These are phyloP conservation scores for Aurelia sp. DNA, from an alignment of 30 jellyfish, hydroid and myxozoan species.

Conservation along the genomic window DNA sequence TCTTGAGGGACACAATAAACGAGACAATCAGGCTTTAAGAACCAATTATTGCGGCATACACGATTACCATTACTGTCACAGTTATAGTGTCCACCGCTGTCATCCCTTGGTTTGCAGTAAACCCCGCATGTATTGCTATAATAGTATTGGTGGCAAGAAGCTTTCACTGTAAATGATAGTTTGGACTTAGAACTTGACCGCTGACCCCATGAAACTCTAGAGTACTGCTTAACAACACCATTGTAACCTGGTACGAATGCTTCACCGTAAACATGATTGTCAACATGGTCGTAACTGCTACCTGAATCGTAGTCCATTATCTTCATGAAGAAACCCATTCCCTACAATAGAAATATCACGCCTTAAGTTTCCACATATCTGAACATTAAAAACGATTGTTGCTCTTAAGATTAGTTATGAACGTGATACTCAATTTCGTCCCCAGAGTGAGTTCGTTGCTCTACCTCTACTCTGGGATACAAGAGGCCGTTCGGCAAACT, in stretches of 20 bases:
- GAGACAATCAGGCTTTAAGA: background rate
- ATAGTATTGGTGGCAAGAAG: no score
- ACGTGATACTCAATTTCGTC: no score
- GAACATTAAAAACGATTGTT: no score
- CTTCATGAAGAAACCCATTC: constrained; percentile 47
- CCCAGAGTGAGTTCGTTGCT: no score
- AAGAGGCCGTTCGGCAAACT: no score
- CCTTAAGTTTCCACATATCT: no score
- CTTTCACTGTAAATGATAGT: no score
- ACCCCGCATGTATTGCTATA: no score
- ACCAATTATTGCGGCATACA: background rate
- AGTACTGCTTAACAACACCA: background rate
- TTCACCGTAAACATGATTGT: constrained; percentile 23
- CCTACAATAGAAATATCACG: background rate
- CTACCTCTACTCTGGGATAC: no score
- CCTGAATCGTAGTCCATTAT: constrained; percentile 17
- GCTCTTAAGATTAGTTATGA: no score
- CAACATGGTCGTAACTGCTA: constrained; percentile 7
- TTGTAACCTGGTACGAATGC: constrained; percentile 21
- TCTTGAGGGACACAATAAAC: constrained; percentile 23
- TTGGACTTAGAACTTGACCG: no score
- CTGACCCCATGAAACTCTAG: no score
- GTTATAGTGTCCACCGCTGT: constrained; percentile 11
- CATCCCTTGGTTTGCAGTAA: background rate
- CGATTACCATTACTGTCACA: background rate